Base-by-base conservation (phyloP, 2,888 invertebrate genomes). In the Scrobipalpa atriplicella region DNA sequence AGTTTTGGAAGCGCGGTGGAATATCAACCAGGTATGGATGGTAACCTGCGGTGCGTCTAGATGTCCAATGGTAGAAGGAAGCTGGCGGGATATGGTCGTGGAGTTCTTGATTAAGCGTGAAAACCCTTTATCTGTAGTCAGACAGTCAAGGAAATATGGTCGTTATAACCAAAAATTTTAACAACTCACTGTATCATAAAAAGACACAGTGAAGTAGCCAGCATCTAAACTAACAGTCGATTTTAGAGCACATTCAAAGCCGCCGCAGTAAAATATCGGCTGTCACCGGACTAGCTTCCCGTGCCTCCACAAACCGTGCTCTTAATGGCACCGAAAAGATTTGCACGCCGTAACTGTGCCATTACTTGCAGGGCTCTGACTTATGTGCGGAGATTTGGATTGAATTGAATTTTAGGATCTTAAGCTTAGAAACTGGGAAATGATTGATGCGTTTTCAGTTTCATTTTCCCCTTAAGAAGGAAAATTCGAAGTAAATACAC, bases 301-400 rank as follows among this genome's bases (percentile, higher is more conserved):
- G 36, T 8, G 58, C 36, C n/a, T 38, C 38, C 19, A 52, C 9
- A 29, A 56, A 29, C 18, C 18, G 47, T 43, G 66, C 36, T 63
- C 51, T 64, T 66, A 66, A 66, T 64, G 63, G 41, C 47, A 51
- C 39, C 36, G 63, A 47, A 54, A 66, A 63, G 66, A 66, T 66
- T 66, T 64, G 66, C 63, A 66, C 66, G 63, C 58, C 41, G 54
- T 21, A 9, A 52, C 38, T 1, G 47, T 2, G 21, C 66, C 66
- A 66, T 66, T 66, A 66, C 56, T 63, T 63, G 58, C 66, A 66
- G 66, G 19, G 61, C n/a, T 39, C 36, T 47, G 61, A 58, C 58
- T 58, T 58, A 58, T 58, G 58, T 16, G n/a, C 13, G 9, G 19
- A 10, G 58, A n/a, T 58, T 58, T 5, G 6, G 21, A 11, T 36